Evolutionary conservation across 2,113 vertebrate species (phyloP), one percentile per base, ranked within the genome.

Genomic region (Synchiropus splendidus): DNA sequence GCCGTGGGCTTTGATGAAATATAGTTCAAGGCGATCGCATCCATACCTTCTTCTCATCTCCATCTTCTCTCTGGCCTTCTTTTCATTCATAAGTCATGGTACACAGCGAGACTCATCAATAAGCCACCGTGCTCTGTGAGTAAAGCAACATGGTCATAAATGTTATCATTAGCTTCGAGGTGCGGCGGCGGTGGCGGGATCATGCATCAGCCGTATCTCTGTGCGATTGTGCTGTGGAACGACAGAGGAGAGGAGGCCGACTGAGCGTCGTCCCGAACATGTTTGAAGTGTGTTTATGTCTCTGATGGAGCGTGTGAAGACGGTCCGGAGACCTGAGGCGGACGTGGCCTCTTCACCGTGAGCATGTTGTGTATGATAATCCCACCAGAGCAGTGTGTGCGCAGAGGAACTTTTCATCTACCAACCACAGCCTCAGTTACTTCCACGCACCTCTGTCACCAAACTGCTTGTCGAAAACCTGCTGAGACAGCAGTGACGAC

Each of bases 21-120:
- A 72, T 74, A 74, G 59, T 78, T 80, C 47, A 79, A 80, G 79
- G 48, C 58, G 40, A 49, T 57, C 70, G 62, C 53, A 77, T 74
- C 72, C 61, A 79, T 66, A 72, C 66, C 67, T 66, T 64, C 69
- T 48, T 64, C 52, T 75, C 54, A 58, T 66, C 64, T 73, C 41
- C 38, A 48, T 65, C 56, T 54, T 59, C 59, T 58, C 51, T 70
- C 61, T 50, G n/a, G 31, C 59, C 47, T 17, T 71, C 67, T 74
- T 60, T 68, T 84, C 64, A 81, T 84, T 78, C 57, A 81, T 84
- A 78, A 85, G 64, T 83, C 70, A 85, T 81, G 64, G 48, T 63
- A 72, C 65, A 70, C 58, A 50, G 61, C 32, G 58, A 79, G 72
- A 58, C 48, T 75, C 80, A 82, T 85, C 75, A 82, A 85, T 84